Evolutionary conservation across 2,797 vertebrate genomes (phyloP), one percentile per base, ranked within the genome.

Genomic region (Pseudochaenichthys georgianus): DNA sequence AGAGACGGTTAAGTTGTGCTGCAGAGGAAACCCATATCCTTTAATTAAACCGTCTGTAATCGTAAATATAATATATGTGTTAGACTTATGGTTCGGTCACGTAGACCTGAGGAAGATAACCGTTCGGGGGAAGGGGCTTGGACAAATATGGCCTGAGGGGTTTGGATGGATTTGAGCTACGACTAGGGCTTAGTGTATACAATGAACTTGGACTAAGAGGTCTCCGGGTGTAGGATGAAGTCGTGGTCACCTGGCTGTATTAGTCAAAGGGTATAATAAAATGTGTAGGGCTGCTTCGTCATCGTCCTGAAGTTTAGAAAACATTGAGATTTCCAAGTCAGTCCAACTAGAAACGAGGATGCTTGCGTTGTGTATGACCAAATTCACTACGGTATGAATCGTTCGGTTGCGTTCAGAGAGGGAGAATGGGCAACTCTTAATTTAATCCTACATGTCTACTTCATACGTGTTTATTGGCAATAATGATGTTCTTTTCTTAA

Each of bases 281-380:
- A 23, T 46, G n/a, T 61, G 15, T 23, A 60, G 21, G 10, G 88
- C 79, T 86, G 89, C 93, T 92, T 95, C 94, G 94, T 94, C 95
- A 90, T 95, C 92, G 89, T 93, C 94, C 94, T 48, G 41, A 38
- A 38, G 34, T 38, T 38, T 38, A 38, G 34, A 38, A 38, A 38
- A 38, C 34, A 9, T 38, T 9, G 34, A 38, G 1, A 38, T 38
- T 9, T 38, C 34, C 12, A 9, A 47, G 23, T 43, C 13, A 11
- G 11, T 53, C 61, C 4, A 52, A 38, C 19, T 34, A 2, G n/a
- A 60, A 6, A 23, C n/a, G 10, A 47, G 28, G 19, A 48, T 10
- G 43, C 50, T 11, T 43, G 12, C 21, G 17, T 38, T 38, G 43
- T 48, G 13, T 48, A 19, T 38, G 46, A 60, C 23, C 13, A 9